Evolutionary conservation across 2,888 invertebrate species (phyloP), one percentile per base, ranked within the genome.

Genomic region (Isoperla grammatica): DNA sequence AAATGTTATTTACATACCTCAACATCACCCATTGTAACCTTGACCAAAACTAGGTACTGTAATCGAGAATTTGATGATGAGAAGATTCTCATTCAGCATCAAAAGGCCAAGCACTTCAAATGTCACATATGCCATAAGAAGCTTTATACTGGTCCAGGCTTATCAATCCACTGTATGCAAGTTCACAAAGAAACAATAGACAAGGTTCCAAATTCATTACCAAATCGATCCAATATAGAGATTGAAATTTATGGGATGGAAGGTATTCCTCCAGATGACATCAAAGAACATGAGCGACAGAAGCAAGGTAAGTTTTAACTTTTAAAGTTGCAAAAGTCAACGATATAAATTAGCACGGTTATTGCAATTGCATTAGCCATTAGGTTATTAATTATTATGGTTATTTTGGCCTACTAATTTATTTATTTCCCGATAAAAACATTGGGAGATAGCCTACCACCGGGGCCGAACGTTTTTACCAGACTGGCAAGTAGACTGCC

Each of bases 161-260:
- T 99, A 68, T 95, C 97, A 69, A 99, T 99, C 79, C 98, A 99
- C 78, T 99, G 98, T 78, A 96, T 98, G 96, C 98, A 99, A 90
- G 98, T 99, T 63, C 99, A 99, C 77, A 99, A 99, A 79, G 99
- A 99, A 79, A 95, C 96, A 61, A 95, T 99, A 74, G 98, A 99
- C 77, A 97, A 98, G 82, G 97, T 99, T 73, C 99, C 99, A 68
- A 98, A 97, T 80, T 95, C 98, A 65, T 79, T 98, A 73, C 96
- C 97, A 70, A 95, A 95, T 78, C 85, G 98, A 74, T 95, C 95
- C 72, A 96, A 96, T 79, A 95, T 96, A 74, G 97, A 98, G 79
- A 93, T 99, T 75, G 99, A 99, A 83, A 98, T 99, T 72, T 99
- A 99, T 81, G 99, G 99, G 67, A 99, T 99, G 98, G 98, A 99